Conservation (phyloP, 2,888 invertebrate species). For the Dilophus febrilis region DNA sequence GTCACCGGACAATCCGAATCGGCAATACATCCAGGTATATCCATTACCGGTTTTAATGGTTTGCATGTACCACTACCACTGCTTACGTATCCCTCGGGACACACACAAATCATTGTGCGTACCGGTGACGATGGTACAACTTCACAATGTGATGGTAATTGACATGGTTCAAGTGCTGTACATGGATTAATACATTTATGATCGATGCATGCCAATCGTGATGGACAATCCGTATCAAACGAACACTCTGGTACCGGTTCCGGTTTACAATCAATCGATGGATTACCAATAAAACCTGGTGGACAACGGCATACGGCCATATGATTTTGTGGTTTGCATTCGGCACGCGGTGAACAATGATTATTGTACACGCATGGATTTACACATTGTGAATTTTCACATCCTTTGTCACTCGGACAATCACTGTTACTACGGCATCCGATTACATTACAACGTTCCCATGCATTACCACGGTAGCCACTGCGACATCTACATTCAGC, state of each 20-base stretch:
- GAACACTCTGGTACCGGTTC: slow-evolving; percentile 59
- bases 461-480: slow-evolving; percentile 67
- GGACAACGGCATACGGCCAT: slow-evolving; percentile 74
- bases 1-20: slow-evolving; percentile 65
- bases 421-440: slow-evolving; percentile 77
- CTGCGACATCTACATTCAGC: slow-evolving; percentile 65
- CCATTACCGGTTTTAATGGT: slow-evolving; percentile 44
- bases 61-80: slow-evolving; percentile 67
- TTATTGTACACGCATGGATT: slow-evolving; percentile 66
- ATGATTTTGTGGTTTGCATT: slow-evolving; percentile 68
- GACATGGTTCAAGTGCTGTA: slow-evolving; percentile 57
- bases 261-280: slow-evolving; percentile 62
- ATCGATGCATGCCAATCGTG: slow-evolving; percentile 62
- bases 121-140: slow-evolving; percentile 68
- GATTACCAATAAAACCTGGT: slow-evolving; percentile 56
- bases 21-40: slow-evolving; percentile 49
- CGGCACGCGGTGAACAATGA: slow-evolving; percentile 58
- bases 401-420: slow-evolving; percentile 70
- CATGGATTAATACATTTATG: slow-evolving; percentile 75
- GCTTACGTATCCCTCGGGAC: slow-evolving; percentile 75
- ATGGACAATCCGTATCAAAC: slow-evolving; percentile 66
- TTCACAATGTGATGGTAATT: slow-evolving; percentile 60
- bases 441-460: slow-evolving; percentile 54
- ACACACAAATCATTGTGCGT: slow-evolving; percentile 76
- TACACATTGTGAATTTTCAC: slow-evolving; percentile 70